Percentiles rank a stretch among this genome's conserved stretches.
phyloP scores from a whole-genome alignment of 1,140 invertebrate genomes.

The Eufriesea mexicana region DNA sequence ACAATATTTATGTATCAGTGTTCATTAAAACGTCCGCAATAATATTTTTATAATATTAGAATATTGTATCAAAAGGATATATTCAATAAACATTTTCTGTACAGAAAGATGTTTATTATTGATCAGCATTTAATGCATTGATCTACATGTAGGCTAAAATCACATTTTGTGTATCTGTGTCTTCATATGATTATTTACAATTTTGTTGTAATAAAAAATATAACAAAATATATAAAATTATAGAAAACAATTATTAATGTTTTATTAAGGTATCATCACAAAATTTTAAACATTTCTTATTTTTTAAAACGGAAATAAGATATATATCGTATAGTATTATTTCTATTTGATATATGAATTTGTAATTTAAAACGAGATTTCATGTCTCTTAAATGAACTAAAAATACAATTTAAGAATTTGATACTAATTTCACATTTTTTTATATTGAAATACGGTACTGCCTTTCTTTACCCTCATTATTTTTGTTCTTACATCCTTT shows the following conservation, averaged over 20 bases:
- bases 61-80: not conserved
- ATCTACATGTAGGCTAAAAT: too few relatives aligned
- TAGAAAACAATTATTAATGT: not conserved
- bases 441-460: not conserved
- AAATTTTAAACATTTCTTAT: not conserved
- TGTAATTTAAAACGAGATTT: not conserved
- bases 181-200: not conserved
- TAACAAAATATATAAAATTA: not conserved
- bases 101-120: too few relatives aligned
- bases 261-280: not conserved
- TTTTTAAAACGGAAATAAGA: not conserved
- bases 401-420: not conserved
- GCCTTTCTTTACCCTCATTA: slow-evolving; percentile 11
- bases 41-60: not conserved
- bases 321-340: not conserved
- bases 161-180: not conserved
- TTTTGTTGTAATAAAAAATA: not conserved
- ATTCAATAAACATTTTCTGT: too few relatives aligned
- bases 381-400: not conserved
- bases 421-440: not conserved
- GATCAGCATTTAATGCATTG: too few relatives aligned
- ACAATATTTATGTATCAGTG: not conserved
- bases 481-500: slow-evolving; percentile 23
- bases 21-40: not conserved
- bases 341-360: not conserved